Conservation (phyloP, 2,797 vertebrate species). For the Gymnothorax reevesii region DNA sequence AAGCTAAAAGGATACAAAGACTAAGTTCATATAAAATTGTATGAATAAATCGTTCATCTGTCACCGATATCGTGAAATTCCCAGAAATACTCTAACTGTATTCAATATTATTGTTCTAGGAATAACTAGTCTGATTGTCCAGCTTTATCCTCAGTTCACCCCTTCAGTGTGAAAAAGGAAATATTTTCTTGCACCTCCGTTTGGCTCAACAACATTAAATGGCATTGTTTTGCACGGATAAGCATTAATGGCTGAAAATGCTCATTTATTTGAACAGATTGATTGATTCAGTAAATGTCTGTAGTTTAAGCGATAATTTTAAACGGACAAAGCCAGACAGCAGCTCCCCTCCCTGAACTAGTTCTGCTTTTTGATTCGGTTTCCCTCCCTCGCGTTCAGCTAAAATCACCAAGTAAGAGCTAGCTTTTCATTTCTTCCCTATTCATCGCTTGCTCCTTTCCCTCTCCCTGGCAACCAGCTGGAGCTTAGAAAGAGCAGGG, state of each 20-base stretch:
- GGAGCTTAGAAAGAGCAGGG: conserved; percentile 58
- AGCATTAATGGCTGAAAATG: conserved; percentile 34
- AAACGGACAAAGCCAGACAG: conserved; percentile 56
- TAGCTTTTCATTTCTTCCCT: conserved; percentile 54
- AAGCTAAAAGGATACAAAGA: conserved; percentile 49
- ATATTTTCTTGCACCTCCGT: neutral
- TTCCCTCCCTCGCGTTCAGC: conserved; percentile 53
- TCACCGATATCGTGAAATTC: conserved; percentile 44
- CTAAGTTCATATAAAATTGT: conserved; percentile 36
- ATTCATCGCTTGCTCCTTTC: conserved; percentile 49
- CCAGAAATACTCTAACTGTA: conserved; percentile 32
- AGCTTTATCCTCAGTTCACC: conserved; percentile 38
- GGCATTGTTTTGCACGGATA: conserved; percentile 44
- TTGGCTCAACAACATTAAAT: conserved; percentile 22
- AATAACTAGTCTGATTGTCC: conserved; percentile 39
- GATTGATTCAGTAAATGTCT: conserved; percentile 54
- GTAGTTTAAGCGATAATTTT: conserved; percentile 52
- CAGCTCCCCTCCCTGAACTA: conserved; percentile 69
- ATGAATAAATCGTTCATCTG: conserved; percentile 29
- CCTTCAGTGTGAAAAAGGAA: conserved; percentile 53
- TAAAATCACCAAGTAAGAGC: conserved; percentile 71
- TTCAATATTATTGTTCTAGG: conserved; percentile 41
- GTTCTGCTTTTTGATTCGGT: conserved; percentile 64
- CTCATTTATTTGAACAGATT: conserved; percentile 41
- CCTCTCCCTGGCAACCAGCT: conserved; percentile 60